Evolutionary conservation across 2,888 invertebrate species (phyloP).

Genomic region (Schizaphis graminum): DNA sequence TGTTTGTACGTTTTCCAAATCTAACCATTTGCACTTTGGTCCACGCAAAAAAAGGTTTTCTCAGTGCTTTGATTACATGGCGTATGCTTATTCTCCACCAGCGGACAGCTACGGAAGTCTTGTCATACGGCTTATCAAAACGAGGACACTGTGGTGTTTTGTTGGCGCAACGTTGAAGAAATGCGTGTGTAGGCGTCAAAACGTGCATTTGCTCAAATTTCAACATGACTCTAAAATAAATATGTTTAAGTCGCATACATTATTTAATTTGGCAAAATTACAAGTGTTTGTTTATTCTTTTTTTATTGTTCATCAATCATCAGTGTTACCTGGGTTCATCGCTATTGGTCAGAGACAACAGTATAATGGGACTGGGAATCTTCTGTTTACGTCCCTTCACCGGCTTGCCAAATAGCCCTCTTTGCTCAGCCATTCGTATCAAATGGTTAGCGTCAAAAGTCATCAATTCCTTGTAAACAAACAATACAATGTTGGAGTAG

Average conservation of each 20-base stretch:
- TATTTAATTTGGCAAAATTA: neutral
- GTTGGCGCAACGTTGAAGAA: constrained; percentile 24
- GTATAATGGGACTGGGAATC: constrained; percentile 49
- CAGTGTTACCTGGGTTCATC: constrained; percentile 45
- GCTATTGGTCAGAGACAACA: constrained; percentile 53
- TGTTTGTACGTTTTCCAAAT: constrained; percentile 49
- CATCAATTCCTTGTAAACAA: constrained; percentile 76
- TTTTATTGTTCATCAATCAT: neutral
- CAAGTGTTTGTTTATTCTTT: neutral
- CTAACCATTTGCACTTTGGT: constrained; percentile 55
- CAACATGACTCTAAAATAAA: constrained; percentile 33
- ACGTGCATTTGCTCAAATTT: constrained; percentile 60
- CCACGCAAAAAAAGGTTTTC: constrained; percentile 53
- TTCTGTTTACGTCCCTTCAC: constrained; percentile 58
- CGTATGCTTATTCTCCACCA: constrained; percentile 53
- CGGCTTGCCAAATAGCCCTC: constrained; percentile 80
- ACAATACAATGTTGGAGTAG: neutral
- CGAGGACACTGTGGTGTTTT: constrained; percentile 28
- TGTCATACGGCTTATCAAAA: constrained; percentile 42
- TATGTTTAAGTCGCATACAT: neutral
- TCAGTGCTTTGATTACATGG: constrained; percentile 42
- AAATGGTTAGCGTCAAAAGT: constrained; percentile 85
- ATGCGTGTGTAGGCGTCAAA: constrained; percentile 46
- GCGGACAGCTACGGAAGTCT: neutral
- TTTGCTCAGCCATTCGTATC: constrained; percentile 85